Evolutionary conservation across 2,888 invertebrate genomes (phyloP), one percentile per base, ranked within the genome.

Genomic region (Miltochrista miniata): DNA sequence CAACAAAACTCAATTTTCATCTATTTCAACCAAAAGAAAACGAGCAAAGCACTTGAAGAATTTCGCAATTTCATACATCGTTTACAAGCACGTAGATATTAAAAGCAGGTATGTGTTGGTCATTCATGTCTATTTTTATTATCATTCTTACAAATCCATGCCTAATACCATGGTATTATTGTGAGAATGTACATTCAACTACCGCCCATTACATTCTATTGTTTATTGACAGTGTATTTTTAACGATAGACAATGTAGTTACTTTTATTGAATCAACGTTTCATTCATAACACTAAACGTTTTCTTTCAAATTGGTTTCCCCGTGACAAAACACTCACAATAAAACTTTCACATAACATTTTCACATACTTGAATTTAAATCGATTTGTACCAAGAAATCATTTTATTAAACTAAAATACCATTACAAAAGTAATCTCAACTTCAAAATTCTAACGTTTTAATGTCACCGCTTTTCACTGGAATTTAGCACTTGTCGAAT

Each of bases 81-180:
- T 72, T 74, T 68, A 59, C 64, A 71, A 63, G 68, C 70, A 71
- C 68, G 62, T 65, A 70, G 58, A 68, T 64, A 69, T 70, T 68
- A 10, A n/a, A n/a, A 5, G 18, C 72, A 68, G 68, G 66, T 70
- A 60, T 56, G 63, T 54, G 57, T 61, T 66, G 63, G 64, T 68
- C 59, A 64, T 72, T 74, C 71, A 70, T 72, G 72, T 74, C 68
- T 74, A 73, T 72, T 70, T 75, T 75, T 74, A 76, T 68, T 67
- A 72, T 68, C n/a, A n/a, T n/a, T n/a, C 56, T 74, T 70, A 69
- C 74, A 64, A 67, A 69, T 66, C 70, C 76, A 57, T 76, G 47
- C 51, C 69, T 70, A 75, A 76, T 68, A 61, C 61, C 53, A 53
- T 58, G 52, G 59, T 69, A 63, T 67, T 61, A 60, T 61, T 72